Evolutionary conservation across 2,888 invertebrate species (phyloP).

Genomic region (Cordilura impudica): DNA sequence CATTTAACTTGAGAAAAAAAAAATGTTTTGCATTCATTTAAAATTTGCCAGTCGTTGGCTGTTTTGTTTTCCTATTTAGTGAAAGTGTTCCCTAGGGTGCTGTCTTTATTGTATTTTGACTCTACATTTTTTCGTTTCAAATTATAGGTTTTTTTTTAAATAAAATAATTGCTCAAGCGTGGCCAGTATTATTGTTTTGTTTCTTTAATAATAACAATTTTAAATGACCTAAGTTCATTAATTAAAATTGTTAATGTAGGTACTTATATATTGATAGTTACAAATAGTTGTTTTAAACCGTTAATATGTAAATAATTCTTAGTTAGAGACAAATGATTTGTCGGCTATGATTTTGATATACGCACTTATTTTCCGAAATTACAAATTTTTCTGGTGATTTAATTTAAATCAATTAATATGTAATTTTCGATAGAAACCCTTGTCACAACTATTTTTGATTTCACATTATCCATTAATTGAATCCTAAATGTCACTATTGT

Average conservation of each 20-base stretch:
- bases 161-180: constrained; percentile 20
- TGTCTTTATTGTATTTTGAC: constrained; percentile 10
- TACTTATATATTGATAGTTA: too few species aligned
- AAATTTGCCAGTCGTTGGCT: constrained; percentile 18
- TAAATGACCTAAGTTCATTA: constrained; percentile 70
- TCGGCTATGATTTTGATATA: too few species aligned
- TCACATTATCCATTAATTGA: too few species aligned
- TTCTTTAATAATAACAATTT: constrained; percentile 57
- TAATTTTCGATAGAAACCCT: too few species aligned
- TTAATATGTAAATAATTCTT: too few species aligned
- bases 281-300: too few species aligned
- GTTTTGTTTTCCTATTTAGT: constrained; percentile 63
- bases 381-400: not conserved
- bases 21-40: constrained; percentile 46
- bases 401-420: too few species aligned
- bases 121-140: constrained; percentile 3
- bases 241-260: constrained; percentile 65
- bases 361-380: too few species aligned
- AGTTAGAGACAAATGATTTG: too few species aligned
- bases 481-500: too few species aligned
- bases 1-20: constrained; percentile 43
- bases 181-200: constrained; percentile 1
- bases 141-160: constrained; percentile 41
- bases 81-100: constrained; percentile 70
- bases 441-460: too few species aligned